Evolutionary conservation across 2,113 vertebrate species (phyloP).

Genomic region (Dipodomys ordii): DNA sequence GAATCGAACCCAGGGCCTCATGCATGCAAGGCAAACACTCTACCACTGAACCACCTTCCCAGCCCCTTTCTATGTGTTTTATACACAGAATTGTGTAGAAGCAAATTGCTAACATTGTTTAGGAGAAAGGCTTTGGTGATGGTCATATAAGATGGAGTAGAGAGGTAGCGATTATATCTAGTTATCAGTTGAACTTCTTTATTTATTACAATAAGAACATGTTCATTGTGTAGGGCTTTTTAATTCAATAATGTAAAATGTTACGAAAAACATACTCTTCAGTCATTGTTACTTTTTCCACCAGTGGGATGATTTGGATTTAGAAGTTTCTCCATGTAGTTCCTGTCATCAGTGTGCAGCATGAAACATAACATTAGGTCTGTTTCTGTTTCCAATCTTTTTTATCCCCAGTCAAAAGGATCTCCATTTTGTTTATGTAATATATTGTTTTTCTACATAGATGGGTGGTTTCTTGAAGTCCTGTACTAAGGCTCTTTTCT

Average conservation of each 20-base stretch:
- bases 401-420: conserved; percentile 20
- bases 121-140: neutral
- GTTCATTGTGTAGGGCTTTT: neutral
- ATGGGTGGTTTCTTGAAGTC: conserved; percentile 42
- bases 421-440: conserved; percentile 3
- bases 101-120: neutral
- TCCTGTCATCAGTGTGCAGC: conserved; percentile 17
- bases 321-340: neutral
- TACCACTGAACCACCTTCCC: too few relatives aligned
- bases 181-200: neutral
- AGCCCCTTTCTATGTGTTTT: neutral
- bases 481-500: neutral
- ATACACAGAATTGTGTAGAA: neutral
- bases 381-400: neutral
- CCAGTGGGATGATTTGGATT: neutral
- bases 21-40: too few relatives aligned
- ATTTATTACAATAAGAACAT: neutral
- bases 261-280: neutral
- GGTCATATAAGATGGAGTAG: neutral
- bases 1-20: too few relatives aligned
- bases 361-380: neutral
- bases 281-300: neutral
- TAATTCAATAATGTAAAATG: neutral
- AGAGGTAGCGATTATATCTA: neutral
- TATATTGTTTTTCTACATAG: neutral